These are phyloP conservation scores for Melinaea menophilus DNA, from an alignment of 2,888 invertebrate species.

Conservation along the genomic window DNA sequence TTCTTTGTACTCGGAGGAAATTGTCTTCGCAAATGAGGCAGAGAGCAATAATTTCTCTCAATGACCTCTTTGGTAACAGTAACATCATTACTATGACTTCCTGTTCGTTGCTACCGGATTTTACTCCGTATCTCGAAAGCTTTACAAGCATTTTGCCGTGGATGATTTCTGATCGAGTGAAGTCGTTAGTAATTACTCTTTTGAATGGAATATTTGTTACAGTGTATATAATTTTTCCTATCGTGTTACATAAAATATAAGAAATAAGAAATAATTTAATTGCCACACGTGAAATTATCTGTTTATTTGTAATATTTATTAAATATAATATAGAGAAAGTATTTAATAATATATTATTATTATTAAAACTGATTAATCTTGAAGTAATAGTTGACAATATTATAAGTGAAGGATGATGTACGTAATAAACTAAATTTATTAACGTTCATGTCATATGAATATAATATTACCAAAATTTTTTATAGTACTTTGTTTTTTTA, in stretches of 20 bases:
- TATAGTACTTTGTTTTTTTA: background rate
- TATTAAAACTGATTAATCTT: too few species aligned
- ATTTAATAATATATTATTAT: too few species aligned
- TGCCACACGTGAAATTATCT: too few species aligned
- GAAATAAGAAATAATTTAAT: background rate
- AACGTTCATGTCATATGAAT: background rate
- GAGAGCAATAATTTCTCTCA: slow-evolving; percentile 52
- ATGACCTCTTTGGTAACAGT: slow-evolving; percentile 37
- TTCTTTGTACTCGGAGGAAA: slow-evolving; percentile 67
- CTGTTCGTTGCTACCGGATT: slow-evolving; percentile 26
- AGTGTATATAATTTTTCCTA: background rate
- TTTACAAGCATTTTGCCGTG: background rate
- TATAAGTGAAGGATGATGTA: background rate
- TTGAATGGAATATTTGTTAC: background rate
- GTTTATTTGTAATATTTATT: too few species aligned
- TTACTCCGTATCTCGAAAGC: background rate
- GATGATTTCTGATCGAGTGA: background rate
- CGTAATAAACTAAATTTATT: background rate
- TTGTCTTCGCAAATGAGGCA: slow-evolving; percentile 67
- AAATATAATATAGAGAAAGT: too few species aligned
- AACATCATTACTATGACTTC: slow-evolving; percentile 37
- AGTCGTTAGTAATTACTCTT: background rate
- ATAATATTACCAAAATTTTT: background rate
- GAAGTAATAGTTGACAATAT: too few species aligned
- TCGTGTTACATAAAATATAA: background rate